Evolutionary conservation across 2,113 vertebrate genomes (phyloP), one percentile per base, ranked within the genome.

Genomic region (Oenanthe melanoleuca): DNA sequence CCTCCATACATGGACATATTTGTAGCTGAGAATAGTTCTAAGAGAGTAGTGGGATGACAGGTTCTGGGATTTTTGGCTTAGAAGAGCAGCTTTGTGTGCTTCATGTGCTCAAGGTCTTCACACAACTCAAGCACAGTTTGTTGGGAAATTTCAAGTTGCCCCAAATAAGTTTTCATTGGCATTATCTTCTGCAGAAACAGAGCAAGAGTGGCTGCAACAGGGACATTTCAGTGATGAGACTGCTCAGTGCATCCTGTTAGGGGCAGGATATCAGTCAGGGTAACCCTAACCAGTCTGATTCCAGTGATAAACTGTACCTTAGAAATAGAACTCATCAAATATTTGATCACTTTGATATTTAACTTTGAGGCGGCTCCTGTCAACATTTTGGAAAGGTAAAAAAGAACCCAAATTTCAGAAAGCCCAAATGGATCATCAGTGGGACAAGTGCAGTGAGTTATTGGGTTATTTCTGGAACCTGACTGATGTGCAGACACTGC

Each of bases 121-220:
- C 4, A 12, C 8, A 40, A 25, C 6, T 65, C 26, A 23, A 50
- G n/a, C 11, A 60, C 14, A 63, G 18, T 38, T 64, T 53, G 4
- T 29, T 60, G 19, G 19, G 20, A 56, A 40, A 55, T 82, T 69
- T 75, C n/a, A 24, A 16, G 21, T 21, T 25, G 31, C 6, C 40
- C 8, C 37, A 56, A 31, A 8, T 42, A 55, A 67, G 1, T 69
- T 75, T 67, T 86, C 5, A 23, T 38, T 82, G 31, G 37, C 7
- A 3, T 69, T 21, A 40, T 42, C 9, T 67, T 12, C 22, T 92
- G 20, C 11, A 71, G 50, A 59, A 79, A 40, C 8, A 75, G 47
- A 75, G 8, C 0, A 3, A 40, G 3, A 7, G 18, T 45, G 8
- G 2, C 26, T 74, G 29, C 14, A 69, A 11, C 2, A 47, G 10